A percentile compares a stretch with the other conserved stretches of the same genome.
phyloP scores from a whole-genome alignment of 1,140 invertebrate genomes.

The Drosophila auraria region DNA sequence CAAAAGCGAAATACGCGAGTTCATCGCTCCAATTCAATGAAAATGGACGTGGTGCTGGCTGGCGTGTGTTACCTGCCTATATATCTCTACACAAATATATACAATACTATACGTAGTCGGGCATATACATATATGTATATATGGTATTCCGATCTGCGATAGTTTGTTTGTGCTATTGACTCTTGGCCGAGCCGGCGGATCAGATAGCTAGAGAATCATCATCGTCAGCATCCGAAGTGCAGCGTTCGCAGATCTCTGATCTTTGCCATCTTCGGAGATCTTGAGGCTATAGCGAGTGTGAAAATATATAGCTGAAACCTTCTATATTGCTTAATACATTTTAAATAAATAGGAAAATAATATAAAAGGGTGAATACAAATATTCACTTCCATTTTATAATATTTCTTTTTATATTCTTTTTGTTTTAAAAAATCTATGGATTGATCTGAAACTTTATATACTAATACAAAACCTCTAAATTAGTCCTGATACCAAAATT shows the following conservation, averaged over 20 bases:
- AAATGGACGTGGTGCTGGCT: constrained; percentile 25
- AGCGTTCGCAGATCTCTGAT: constrained; percentile 24
- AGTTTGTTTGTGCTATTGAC: constrained; percentile 59
- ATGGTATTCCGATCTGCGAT: constrained; percentile 42
- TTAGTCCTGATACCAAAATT: neutral
- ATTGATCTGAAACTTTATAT: neutral
- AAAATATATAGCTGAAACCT: neutral
- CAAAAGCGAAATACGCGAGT: constrained; percentile 64
- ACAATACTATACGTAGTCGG: constrained; percentile 6
- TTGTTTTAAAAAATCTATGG: neutral
- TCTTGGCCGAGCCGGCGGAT: constrained; percentile 36
- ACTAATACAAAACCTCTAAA: neutral
- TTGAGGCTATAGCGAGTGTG: constrained; percentile 8
- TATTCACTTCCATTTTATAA: neutral
- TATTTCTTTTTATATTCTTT: neutral
- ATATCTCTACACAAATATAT: constrained; percentile 30
- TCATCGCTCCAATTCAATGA: constrained; percentile 84
- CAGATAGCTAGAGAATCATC: constrained; percentile 40
- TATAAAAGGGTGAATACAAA: too few relatives aligned
- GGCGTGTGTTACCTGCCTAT: constrained; percentile 27
- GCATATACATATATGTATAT: neutral
- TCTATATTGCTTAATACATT: neutral
- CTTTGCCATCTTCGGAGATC: constrained; percentile 32
- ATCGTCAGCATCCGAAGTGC: constrained; percentile 27
- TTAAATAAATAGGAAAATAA: neutral